Evolutionary conservation across 2,797 vertebrate genomes (phyloP).

Genomic region (Ispidina picta): DNA sequence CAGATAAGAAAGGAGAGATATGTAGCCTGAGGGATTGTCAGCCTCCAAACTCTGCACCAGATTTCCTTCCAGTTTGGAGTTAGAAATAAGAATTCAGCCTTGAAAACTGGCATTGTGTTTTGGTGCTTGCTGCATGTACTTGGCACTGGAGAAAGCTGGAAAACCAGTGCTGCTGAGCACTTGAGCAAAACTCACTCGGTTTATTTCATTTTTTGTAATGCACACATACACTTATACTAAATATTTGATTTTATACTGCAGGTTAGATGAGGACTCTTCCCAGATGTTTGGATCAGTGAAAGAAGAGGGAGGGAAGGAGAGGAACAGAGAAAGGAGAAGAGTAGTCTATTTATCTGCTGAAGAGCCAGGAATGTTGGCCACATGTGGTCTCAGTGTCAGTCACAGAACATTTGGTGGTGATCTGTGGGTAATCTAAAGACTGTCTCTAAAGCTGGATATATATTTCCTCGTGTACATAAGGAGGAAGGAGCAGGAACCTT

Average conservation of each 20-base stretch:
- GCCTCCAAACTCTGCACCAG: background rate
- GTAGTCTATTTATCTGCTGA: background rate
- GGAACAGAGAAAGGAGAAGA: background rate
- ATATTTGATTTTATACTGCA: background rate
- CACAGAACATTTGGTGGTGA: background rate
- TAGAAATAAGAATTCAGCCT: constrained; percentile 17
- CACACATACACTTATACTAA: background rate
- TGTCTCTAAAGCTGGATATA: background rate
- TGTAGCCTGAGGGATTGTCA: background rate
- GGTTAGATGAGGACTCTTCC: background rate
- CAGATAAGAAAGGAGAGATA: background rate
- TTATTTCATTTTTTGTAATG: background rate
- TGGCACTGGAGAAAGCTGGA: background rate
- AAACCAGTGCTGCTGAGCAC: background rate
- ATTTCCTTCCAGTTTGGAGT: background rate
- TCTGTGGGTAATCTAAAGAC: background rate
- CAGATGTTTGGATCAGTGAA: background rate
- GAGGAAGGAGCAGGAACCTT: background rate
- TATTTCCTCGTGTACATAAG: background rate
- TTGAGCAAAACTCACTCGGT: background rate
- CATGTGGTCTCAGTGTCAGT: background rate
- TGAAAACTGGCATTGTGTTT: background rate
- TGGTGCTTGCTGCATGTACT: background rate
- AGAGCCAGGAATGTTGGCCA: background rate
- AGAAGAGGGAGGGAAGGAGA: background rate